phyloP scores from a whole-genome alignment of 2,797 vertebrate genomes.

The Phataginus tetradactyla region DNA sequence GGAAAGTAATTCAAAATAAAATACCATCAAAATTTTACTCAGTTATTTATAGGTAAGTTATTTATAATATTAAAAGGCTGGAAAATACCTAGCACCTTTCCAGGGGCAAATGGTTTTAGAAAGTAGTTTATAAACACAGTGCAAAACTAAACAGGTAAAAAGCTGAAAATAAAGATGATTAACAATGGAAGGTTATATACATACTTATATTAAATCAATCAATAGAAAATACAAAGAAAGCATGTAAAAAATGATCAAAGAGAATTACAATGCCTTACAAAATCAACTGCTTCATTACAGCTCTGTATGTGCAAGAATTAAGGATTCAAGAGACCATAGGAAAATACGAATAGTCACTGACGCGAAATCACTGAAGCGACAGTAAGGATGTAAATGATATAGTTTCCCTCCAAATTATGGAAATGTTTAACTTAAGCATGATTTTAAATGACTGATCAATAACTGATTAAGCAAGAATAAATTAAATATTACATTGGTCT shows the following conservation, averaged over 20 bases:
- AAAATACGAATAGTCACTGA: neutral
- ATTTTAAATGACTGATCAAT: neutral
- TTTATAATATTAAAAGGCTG: neutral
- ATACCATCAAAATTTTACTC: neutral
- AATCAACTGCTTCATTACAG: neutral
- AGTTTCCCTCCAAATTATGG: neutral
- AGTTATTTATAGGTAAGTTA: neutral
- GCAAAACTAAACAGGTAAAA: constrained; percentile 40
- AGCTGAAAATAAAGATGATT: neutral
- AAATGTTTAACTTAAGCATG: neutral
- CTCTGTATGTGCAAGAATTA: neutral
- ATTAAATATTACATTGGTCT: neutral
- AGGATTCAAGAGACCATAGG: neutral
- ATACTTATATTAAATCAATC: neutral
- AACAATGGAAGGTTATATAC: neutral
- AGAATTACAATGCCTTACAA: neutral
- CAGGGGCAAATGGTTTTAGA: constrained; percentile 43
- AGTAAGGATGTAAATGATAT: neutral
- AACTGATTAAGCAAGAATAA: constrained; percentile 10
- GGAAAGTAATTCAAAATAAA: constrained; percentile 39
- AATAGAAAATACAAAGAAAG: constrained; percentile 19
- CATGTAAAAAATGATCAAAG: neutral
- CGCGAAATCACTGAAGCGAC: neutral
- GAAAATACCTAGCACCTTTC: neutral
- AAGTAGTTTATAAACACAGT: neutral